These are phyloP conservation scores for Ctenopoma kingsleyae DNA, from an alignment of 2,797 vertebrate genomes.

Conservation along the genomic window DNA sequence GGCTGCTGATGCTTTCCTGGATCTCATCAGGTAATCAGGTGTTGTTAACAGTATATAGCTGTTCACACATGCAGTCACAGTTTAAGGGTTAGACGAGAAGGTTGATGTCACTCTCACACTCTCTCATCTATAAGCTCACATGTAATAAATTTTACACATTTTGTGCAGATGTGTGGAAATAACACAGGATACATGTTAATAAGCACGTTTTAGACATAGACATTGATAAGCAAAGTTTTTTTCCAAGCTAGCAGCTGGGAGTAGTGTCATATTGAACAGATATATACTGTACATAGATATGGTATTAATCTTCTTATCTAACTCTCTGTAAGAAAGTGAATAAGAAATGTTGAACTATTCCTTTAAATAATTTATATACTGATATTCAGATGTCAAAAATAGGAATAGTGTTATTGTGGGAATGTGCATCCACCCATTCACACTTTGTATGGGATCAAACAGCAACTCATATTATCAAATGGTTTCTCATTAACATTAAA, in stretches of 20 bases:
- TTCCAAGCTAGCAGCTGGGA: too few relatives aligned
- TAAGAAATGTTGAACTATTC: neutral
- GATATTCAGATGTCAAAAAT: neutral
- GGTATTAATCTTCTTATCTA: neutral
- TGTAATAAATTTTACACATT: too few relatives aligned
- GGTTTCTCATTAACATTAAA: slow-evolving; percentile 7
- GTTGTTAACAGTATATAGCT: neutral
- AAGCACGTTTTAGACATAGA: too few relatives aligned
- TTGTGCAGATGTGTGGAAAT: too few relatives aligned
- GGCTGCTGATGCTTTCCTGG: slow-evolving; percentile 94
- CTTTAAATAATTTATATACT: neutral
- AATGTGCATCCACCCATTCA: neutral
- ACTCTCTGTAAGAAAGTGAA: neutral
- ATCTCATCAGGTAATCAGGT: slow-evolving; percentile 87
- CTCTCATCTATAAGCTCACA: neutral
- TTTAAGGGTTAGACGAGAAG: neutral
- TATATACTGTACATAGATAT: neutral
- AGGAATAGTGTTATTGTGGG: neutral
- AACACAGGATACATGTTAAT: too few relatives aligned
- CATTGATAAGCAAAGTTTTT: too few relatives aligned
- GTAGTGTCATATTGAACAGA: neutral
- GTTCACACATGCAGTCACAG: neutral
- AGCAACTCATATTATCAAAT: neutral
- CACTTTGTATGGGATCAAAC: neutral
- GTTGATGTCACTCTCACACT: neutral